Evolutionary conservation across 2,113 vertebrate genomes (phyloP), one percentile per base, ranked within the genome.

Genomic region (Melanerpes formicivorus): DNA sequence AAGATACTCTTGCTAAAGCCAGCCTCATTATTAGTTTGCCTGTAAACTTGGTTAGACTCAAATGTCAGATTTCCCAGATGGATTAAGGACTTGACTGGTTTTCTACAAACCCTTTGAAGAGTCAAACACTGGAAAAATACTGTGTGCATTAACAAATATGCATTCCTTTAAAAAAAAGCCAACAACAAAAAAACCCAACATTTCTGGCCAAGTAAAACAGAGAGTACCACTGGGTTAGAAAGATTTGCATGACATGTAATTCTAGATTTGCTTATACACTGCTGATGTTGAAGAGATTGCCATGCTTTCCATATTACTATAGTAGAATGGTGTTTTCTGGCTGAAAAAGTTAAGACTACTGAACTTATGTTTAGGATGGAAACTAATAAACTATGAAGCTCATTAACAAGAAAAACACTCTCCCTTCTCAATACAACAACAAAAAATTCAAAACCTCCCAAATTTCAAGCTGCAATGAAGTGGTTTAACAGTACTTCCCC

Each of bases 1-100:
- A 95, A 95, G 71, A 92, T 14, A 70, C 34, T n/a, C 25, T n/a
- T 82, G 26, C n/a, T 73, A 81, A 88, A 79, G 44, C 26, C 71
- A 87, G 4, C 7, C 40, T 67, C 40, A 37, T 62, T 44, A 55
- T 29, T 69, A 8, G 12, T 73, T 88, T 29, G 11, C 50, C 74
- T 73, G 40, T 58, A 73, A 81, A 34, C 34, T 40, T 81, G 54
- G 66, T 72, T 46, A 90, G 26, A 78, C 32, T 83, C 6, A 86
- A 60, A 91, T 48, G 14, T 67, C 15, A 26, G 6, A 50, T 92
- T 75, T 88, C 42, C 59, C 56, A 70, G 46, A 77, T n/a, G n/a
- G 21, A 56, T 59, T 76, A 84, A 37, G 17, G 58, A 75, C 15
- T 84, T 75, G 42, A 69, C 32, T 27, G 14, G 5, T 78, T 80